Percentiles rank a stretch among this genome's conserved stretches.
Evolutionary conservation across 2,797 vertebrate species (phyloP).

Genomic region (Peromyscus attwateri): DNA sequence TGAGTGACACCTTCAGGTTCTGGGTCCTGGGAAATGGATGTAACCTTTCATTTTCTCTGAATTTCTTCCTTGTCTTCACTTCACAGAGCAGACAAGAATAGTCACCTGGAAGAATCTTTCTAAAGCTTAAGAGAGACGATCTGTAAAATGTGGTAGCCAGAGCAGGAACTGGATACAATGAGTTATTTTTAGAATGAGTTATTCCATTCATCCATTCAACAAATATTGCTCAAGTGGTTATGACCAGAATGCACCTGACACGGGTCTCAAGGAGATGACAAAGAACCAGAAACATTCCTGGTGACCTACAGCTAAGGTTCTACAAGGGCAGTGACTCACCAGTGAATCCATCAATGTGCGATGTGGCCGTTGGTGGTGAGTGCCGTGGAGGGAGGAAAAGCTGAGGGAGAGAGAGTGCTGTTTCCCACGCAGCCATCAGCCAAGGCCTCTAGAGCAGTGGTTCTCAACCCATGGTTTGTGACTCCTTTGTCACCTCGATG

Average conservation of each 20-base stretch:
- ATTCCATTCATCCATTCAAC: constrained; percentile 12
- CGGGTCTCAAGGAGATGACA: neutral
- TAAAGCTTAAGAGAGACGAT: neutral
- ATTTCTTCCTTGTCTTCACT: neutral
- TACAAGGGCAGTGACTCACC: neutral
- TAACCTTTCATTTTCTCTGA: neutral
- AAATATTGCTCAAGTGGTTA: constrained; percentile 52
- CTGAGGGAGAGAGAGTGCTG: neutral
- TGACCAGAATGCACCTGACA: neutral
- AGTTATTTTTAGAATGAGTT: constrained; percentile 46
- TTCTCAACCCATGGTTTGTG: neutral
- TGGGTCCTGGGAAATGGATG: neutral
- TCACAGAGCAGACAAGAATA: neutral
- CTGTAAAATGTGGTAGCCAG: neutral
- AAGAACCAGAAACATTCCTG: neutral
- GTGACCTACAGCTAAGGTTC: neutral
- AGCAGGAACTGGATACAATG: constrained; percentile 15
- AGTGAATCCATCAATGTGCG: neutral
- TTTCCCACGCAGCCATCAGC: neutral
- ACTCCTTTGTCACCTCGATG: neutral
- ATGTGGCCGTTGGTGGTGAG: neutral
- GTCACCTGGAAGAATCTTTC: neutral
- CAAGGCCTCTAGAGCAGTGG: neutral
- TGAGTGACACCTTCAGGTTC: neutral
- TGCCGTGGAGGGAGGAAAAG: neutral